Evolutionary conservation across 1,140 invertebrate genomes (phyloP), one percentile per base, ranked within the genome.

Genomic region (Zaprionus vittiger): DNA sequence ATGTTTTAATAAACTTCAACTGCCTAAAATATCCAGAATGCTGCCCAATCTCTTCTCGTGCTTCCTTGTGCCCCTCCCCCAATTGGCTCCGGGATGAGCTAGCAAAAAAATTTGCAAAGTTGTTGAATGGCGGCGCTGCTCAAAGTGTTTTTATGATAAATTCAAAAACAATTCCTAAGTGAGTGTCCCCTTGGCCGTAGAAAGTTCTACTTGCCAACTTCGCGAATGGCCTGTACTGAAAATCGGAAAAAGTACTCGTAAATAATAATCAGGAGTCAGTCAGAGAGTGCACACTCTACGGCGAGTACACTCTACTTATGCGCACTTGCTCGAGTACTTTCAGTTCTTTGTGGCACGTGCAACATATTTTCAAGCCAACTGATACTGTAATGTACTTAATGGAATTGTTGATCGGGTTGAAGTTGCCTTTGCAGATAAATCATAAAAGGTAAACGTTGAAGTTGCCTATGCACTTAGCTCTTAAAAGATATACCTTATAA

Each of bases 101-200:
- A 59, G 54, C 41, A 22, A 75, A 82, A 66, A 61, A 61, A 38
- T 15, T 83, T 68, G 71, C 54, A 83, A 87, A 89, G 84, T 87
- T 87, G 78, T 37, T 71, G 66, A 79, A 73, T 89, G 75, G 77
- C 77, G 70, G 47, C 47, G 54, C 59, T 44, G 55, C 71, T 73
- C 71, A 65, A 83, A 82, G 68, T 75, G 65, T 72, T 74, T 81
- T 84, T 81, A 69, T 79, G 67, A 73, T 81, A 73, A 72, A 81
- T 90, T 90, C 68, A 57, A 85, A 90, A 89, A 89, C 85, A 89
- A 89, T 90, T 90, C 61, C 73, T 24, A 61, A 76, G 69, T 75
- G 67, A 67, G 73, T 63, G 72, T 69, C 26, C 12, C n/a, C 26
- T 44, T 44, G 62, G n/a, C 26, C 41, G 17, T 20, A 15, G 26